Evolutionary conservation across 2,888 invertebrate species (phyloP).

Genomic region (Acleris sparsana): DNA sequence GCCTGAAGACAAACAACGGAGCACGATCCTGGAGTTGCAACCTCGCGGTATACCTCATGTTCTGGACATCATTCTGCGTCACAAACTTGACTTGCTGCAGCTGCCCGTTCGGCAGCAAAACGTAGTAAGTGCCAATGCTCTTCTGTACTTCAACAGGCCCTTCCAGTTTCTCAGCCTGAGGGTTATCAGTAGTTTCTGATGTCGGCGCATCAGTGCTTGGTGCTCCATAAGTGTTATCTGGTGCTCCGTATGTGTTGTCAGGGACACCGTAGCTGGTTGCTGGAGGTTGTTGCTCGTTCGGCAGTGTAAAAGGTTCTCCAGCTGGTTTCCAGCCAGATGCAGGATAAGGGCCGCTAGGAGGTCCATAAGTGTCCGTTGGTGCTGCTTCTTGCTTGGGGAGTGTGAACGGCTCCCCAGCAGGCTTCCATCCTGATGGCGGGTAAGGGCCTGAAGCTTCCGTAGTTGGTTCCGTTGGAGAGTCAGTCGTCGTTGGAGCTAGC

Average conservation of each 20-base stretch:
- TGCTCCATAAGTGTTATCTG: slow-evolving; percentile 53
- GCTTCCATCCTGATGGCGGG: slow-evolving; percentile 71
- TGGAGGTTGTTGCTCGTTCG: slow-evolving; percentile 59
- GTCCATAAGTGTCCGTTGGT: slow-evolving; percentile 56
- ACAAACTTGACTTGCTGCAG: slow-evolving; percentile 85
- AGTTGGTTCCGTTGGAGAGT: slow-evolving; percentile 64
- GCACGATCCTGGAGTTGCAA: slow-evolving; percentile 78
- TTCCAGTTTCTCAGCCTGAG: slow-evolving; percentile 64
- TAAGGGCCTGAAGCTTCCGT: slow-evolving; percentile 64
- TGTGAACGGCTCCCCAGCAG: slow-evolving; percentile 64
- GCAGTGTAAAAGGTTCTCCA: slow-evolving; percentile 67
- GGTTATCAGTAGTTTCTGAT: slow-evolving; percentile 56
- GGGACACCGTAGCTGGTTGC: slow-evolving; percentile 63
- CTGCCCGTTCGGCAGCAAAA: slow-evolving; percentile 85
- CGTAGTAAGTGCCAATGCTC: slow-evolving; percentile 84
- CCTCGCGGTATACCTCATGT: slow-evolving; percentile 85
- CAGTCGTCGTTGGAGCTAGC: slow-evolving; percentile 72
- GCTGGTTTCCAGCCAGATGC: slow-evolving; percentile 75
- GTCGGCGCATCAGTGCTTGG: slow-evolving; percentile 60
- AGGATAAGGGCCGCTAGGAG: slow-evolving; percentile 64
- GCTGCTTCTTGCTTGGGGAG: slow-evolving; percentile 55
- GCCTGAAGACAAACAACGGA: slow-evolving; percentile 62
- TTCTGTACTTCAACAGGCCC: slow-evolving; percentile 48
- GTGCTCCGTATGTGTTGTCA: slow-evolving; percentile 61
- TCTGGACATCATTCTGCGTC: slow-evolving; percentile 76